Base-by-base conservation (phyloP, 2,888 invertebrate species). In the Amorpha juglandis region DNA sequence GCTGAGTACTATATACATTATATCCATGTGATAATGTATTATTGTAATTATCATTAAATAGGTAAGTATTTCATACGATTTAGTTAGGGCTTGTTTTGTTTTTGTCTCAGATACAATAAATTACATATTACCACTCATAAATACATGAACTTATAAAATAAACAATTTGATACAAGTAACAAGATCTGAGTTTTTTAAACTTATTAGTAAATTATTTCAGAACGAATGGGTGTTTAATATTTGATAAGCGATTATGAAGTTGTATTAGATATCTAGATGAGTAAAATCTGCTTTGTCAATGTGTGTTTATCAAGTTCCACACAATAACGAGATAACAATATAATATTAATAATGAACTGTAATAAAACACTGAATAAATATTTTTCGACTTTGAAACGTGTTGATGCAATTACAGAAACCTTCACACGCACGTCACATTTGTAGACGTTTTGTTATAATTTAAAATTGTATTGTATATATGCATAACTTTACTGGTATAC, bases 1-100 rank as follows among this genome's bases (percentile, higher is more conserved):
- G 67, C 71, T 71, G 68, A 74, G 63, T 71, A 71, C 67, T 68
- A 71, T 67, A 70, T 75, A 65, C 55, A 67, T 69, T 66, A 70
- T 72, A 65, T 73, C 70, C 69, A 72, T 74, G 68, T 69, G 68
- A 71, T 72, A 77, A 67, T 71, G 27, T 64, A 66, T 68, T 66
- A 48, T 67, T 68, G 48, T 14, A 8, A n/a, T 47, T 11, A 63
- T 47, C 47, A 33, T 33, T 6, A 14, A 16, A 55, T 16, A 42
- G 35, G 12, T 19, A 58, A 4, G 12, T 35, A 19, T 19, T 19
- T 19, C 4, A 58, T 38, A 9, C 19, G 11, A 42, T 58, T 58
- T 58, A 1, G 12, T 16, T n/a, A 38, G 64, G 27, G 27, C 4
- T 27, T 27, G 27, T 27, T 27, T 27, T 27, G 27, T 27, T 27